These are phyloP conservation scores for Sepiola atlantica DNA, from an alignment of 2,888 invertebrate species.

Conservation along the genomic window DNA sequence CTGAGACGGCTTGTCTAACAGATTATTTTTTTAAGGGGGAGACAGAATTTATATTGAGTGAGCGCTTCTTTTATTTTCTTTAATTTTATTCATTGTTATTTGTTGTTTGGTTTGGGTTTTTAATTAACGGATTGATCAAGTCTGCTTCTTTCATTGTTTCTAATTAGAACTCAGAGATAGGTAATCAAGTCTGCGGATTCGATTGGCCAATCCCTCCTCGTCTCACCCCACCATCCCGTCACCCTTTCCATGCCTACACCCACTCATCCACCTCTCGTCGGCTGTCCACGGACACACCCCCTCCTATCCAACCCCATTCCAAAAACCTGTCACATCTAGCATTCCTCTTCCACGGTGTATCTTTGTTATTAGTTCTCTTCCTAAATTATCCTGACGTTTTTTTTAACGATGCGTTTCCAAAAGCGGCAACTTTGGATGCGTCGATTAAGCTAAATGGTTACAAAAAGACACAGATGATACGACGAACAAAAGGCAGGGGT, in stretches of 20 bases:
- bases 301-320: too few relatives aligned
- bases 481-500: too few relatives aligned
- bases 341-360: not conserved
- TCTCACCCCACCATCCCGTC: not conserved
- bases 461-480: too few relatives aligned
- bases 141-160: not conserved
- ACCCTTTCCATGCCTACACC: not conserved
- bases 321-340: too few relatives aligned
- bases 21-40: not conserved
- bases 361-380: not conserved
- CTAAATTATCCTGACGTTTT: not conserved
- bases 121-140: slow-evolving; percentile 10
- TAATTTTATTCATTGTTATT: too few relatives aligned
- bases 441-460: not conserved
- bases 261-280: not conserved
- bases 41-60: not conserved
- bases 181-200: slow-evolving; percentile 1
- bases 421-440: not conserved
- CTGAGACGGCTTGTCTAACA: not conserved
- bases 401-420: slow-evolving; percentile 9
- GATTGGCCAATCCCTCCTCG: not conserved
- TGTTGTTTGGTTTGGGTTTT: not conserved
- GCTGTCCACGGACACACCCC: not conserved
- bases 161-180: slow-evolving; percentile 6
- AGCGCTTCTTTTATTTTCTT: too few relatives aligned